Evolutionary conservation across 2,113 vertebrate species (phyloP).

Genomic region (Charina bottae): DNA sequence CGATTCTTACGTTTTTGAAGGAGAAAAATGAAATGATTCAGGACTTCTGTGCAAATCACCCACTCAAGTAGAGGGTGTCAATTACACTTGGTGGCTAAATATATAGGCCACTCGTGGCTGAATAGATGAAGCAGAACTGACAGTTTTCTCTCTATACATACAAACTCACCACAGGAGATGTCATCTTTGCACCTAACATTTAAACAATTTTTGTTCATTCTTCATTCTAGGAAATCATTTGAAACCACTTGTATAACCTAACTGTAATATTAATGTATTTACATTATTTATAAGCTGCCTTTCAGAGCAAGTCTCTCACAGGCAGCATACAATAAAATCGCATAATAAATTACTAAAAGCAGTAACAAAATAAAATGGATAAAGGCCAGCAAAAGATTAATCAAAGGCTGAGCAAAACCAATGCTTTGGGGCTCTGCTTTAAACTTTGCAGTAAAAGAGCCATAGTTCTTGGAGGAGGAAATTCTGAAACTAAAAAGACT

Average conservation of each 20-base stretch:
- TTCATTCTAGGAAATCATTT: not conserved
- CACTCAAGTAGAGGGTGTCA: not conserved
- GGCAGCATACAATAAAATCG: not conserved
- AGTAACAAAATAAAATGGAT: not conserved
- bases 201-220: not conserved
- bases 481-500: not conserved
- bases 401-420: not conserved
- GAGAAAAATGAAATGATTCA: not conserved
- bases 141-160: constrained; percentile 4
- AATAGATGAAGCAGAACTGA: not conserved
- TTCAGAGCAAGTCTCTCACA: not conserved
- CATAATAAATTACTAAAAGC: not conserved
- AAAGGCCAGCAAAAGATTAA: not conserved
- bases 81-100: constrained; percentile 6
- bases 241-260: not conserved
- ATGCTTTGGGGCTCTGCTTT: not conserved
- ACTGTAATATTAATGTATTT: constrained; percentile 6
- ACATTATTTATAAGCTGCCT: constrained; percentile 6
- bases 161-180: constrained; percentile 2
- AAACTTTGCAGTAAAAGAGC: constrained; percentile 4
- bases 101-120: not conserved
- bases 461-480: not conserved
- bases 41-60: not conserved
- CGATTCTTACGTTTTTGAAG: not conserved
- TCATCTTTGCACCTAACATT: not conserved